phyloP scores from a whole-genome alignment of 2,797 vertebrate genomes.

The Morelia viridis region DNA sequence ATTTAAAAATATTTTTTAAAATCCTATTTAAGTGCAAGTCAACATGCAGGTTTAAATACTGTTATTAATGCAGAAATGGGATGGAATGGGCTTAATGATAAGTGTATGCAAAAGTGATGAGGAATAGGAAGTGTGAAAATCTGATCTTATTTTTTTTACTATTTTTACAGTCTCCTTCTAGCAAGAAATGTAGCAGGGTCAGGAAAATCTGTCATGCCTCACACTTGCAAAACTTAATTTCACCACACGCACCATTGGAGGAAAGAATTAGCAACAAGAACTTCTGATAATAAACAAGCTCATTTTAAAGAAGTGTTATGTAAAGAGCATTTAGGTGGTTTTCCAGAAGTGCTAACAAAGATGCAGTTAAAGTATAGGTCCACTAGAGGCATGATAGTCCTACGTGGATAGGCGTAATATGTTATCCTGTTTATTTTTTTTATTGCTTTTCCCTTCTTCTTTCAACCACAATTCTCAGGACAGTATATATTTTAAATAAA shows the following conservation, averaged over 20 bases:
- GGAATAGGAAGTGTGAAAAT: background rate
- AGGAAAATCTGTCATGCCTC: background rate
- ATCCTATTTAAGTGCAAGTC: background rate
- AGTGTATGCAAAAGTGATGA: background rate
- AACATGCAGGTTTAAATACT: background rate
- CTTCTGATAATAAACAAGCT: background rate
- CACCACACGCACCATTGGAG: background rate
- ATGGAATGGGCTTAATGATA: background rate
- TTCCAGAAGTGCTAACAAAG: background rate
- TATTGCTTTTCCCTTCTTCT: conserved; percentile 41
- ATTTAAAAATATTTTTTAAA: background rate
- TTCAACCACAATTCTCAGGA: conserved; percentile 54
- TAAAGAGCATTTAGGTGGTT: conserved; percentile 7
- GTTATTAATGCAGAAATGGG: background rate
- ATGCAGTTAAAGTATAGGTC: conserved; percentile 36
- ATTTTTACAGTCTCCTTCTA: background rate
- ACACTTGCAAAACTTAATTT: background rate
- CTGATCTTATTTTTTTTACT: background rate
- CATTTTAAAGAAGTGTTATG: background rate
- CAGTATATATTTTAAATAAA: conserved; percentile 52
- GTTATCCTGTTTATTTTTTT: conserved; percentile 53
- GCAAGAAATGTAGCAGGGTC: background rate
- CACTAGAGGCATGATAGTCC: conserved; percentile 17
- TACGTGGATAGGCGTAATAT: conserved; percentile 20
- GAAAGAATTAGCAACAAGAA: background rate